Evolutionary conservation across 1,140 invertebrate species (phyloP).

Genomic region (Ladona fulva): DNA sequence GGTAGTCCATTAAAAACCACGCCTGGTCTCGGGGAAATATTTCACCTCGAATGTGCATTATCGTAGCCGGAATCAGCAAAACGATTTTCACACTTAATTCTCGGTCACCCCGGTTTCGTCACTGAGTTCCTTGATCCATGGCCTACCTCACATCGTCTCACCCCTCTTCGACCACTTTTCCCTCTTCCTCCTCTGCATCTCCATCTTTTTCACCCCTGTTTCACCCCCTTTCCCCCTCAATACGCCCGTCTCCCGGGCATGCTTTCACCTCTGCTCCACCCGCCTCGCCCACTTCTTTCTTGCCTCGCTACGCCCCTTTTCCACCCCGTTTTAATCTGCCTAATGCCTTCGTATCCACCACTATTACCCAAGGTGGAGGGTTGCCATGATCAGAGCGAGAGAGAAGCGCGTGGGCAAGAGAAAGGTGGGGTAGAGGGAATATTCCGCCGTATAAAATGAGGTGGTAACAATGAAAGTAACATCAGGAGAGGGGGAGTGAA

Average conservation of each 20-base stretch:
- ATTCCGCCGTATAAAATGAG: neutral
- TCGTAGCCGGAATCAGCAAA: neutral
- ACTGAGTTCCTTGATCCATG: constrained; percentile 1
- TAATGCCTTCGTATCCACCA: neutral
- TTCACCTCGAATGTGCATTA: neutral
- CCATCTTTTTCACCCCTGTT: neutral
- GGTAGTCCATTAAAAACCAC: too few relatives aligned
- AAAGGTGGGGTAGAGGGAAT: neutral
- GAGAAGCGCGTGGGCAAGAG: neutral
- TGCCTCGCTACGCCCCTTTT: neutral
- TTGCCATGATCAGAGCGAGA: neutral
- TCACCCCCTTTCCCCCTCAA: too few relatives aligned
- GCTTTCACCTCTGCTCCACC: neutral
- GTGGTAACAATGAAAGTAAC: constrained; percentile 1
- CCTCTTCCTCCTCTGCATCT: neutral
- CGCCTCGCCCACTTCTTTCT: too few relatives aligned
- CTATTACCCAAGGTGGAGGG: too few relatives aligned
- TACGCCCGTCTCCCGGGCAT: neutral
- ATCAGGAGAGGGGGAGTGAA: neutral
- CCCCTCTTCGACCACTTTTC: neutral
- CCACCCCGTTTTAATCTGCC: neutral
- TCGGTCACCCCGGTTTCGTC: neutral
- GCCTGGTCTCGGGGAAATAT: neutral
- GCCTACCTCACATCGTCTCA: neutral
- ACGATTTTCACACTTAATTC: neutral